Evolutionary conservation across 1,140 invertebrate species (phyloP).

Genomic region (Thalassaphorura encarpata): DNA sequence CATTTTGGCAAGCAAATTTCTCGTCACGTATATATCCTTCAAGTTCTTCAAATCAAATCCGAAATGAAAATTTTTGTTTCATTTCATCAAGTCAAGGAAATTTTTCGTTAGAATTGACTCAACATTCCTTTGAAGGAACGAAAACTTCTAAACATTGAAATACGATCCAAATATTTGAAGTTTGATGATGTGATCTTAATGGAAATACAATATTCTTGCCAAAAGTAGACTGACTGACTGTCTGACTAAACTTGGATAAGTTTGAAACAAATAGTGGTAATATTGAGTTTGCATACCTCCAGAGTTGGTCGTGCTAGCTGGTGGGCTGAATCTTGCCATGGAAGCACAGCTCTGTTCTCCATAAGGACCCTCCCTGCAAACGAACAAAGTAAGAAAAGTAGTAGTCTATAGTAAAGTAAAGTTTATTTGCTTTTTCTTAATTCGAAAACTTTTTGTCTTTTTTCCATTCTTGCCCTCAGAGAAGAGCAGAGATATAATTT

Average conservation of each 20-base stretch:
- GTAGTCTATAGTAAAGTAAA: neutral
- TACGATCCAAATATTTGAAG: neutral
- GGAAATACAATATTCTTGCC: neutral
- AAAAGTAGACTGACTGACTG: neutral
- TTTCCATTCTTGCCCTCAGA: too few relatives aligned
- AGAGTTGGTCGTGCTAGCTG: neutral
- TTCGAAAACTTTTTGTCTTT: neutral
- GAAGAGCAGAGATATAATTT: too few relatives aligned
- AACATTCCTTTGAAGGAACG: too few relatives aligned
- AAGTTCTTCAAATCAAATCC: neutral
- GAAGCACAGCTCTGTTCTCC: constrained; percentile 8
- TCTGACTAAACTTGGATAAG: neutral
- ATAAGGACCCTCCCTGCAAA: constrained; percentile 1
- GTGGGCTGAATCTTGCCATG: constrained; percentile 6
- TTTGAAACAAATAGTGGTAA: neutral
- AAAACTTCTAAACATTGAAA: neutral
- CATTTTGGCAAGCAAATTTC: neutral
- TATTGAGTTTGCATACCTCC: neutral
- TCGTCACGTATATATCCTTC: neutral
- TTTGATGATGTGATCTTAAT: neutral
- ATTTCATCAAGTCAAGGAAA: too few relatives aligned
- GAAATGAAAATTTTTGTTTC: too few relatives aligned
- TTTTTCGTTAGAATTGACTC: too few relatives aligned
- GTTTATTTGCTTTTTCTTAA: neutral
- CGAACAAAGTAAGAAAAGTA: too few relatives aligned